phyloP scores from a whole-genome alignment of 92 coral and sea anemone species.

The Micromussa lordhowensis region DNA sequence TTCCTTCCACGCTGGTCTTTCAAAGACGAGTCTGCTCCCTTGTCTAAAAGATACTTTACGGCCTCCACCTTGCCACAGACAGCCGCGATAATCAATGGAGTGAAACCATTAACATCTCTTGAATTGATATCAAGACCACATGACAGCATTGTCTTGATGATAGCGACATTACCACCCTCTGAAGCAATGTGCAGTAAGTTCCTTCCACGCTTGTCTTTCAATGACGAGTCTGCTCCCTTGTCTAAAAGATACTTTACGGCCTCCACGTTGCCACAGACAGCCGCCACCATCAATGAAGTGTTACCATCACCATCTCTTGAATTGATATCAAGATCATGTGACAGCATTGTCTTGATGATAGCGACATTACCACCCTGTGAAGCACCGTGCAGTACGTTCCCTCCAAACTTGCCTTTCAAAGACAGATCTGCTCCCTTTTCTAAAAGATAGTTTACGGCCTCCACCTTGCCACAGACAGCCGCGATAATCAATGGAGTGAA shows the following conservation, averaged over 20 bases:
- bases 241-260: background rate
- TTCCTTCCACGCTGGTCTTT: background rate
- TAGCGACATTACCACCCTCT: background rate
- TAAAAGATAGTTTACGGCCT: no score
- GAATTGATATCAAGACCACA: background rate
- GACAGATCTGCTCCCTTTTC: no score
- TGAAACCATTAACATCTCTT: background rate
- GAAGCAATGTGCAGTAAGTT: background rate
- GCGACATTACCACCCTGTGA: background rate
- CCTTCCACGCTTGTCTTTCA: background rate
- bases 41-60: background rate
- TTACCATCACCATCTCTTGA: background rate
- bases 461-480: background rate
- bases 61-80: background rate
- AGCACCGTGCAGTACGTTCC: constrained; percentile 1
- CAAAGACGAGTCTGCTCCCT: constrained; percentile 1
- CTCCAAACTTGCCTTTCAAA: background rate
- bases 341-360: no score
- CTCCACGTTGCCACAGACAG: background rate
- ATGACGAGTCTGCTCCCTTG: background rate
- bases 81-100: background rate
- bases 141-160: no score
- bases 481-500: background rate
- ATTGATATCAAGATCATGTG: no score
- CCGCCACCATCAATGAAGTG: background rate